Conservation (phyloP, 1,140 invertebrate genomes). For the Adelges cooleyi region DNA sequence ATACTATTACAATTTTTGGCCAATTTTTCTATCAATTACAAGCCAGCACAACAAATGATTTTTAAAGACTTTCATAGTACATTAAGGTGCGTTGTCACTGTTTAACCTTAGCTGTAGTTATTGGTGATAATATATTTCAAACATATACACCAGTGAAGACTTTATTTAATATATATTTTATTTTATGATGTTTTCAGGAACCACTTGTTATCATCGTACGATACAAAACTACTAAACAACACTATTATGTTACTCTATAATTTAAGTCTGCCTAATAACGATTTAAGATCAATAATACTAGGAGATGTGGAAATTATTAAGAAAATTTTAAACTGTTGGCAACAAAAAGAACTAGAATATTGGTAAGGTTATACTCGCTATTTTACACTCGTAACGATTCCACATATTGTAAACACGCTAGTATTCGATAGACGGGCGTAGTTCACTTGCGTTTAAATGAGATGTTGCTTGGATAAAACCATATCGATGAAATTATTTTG, state of each 20-base stretch:
- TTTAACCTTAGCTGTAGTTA: too few relatives aligned
- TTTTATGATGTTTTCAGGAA: neutral
- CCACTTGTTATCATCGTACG: neutral
- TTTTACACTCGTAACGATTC: too few relatives aligned
- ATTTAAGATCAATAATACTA: neutral
- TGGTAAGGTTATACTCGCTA: too few relatives aligned
- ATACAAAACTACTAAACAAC: slow-evolving; percentile 3
- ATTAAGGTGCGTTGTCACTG: neutral
- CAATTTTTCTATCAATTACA: neutral
- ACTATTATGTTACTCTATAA: slow-evolving; percentile 8
- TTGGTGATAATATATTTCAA: too few relatives aligned
- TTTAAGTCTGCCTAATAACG: neutral
- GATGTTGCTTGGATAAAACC: too few relatives aligned
- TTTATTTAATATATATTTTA: too few relatives aligned
- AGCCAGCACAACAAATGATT: neutral
- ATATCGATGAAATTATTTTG: too few relatives aligned
- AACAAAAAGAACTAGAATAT: slow-evolving; percentile 12
- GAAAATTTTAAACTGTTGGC: neutral
- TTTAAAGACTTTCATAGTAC: neutral
- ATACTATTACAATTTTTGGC: slow-evolving; percentile 13
- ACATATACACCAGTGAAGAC: too few relatives aligned
- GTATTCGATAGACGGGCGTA: too few relatives aligned
- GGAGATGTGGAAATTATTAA: neutral
- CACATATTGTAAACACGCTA: too few relatives aligned
- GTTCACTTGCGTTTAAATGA: too few relatives aligned